phyloP scores from a whole-genome alignment of 2,797 vertebrate species.

The Hafferia zeledoni region DNA sequence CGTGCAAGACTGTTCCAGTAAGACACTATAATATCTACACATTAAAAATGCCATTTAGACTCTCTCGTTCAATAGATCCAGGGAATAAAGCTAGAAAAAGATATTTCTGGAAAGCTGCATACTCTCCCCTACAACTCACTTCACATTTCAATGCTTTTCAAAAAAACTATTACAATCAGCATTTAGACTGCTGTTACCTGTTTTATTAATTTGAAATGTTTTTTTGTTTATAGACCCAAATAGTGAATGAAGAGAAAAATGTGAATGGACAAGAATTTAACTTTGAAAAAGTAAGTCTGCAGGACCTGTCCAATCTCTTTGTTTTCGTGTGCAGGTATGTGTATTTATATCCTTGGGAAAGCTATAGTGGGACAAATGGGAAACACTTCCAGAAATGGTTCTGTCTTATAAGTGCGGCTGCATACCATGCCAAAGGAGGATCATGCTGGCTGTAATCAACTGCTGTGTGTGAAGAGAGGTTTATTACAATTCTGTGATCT shows the following conservation, averaged over 20 bases:
- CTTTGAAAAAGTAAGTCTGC: conserved; percentile 88
- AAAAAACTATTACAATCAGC: neutral
- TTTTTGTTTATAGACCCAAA: conserved; percentile 55
- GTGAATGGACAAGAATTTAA: conserved; percentile 73
- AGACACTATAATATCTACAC: neutral
- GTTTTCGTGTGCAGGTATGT: neutral
- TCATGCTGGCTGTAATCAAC: neutral
- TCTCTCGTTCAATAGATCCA: neutral
- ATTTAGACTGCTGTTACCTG: neutral
- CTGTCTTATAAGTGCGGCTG: neutral
- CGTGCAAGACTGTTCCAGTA: neutral
- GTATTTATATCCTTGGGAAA: neutral
- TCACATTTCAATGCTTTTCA: neutral
- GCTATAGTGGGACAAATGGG: rapidly evolving
- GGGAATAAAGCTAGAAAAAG: neutral
- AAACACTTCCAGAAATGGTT: neutral
- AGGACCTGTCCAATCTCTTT: neutral
- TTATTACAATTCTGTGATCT: neutral
- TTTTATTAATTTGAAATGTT: neutral
- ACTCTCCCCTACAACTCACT: neutral
- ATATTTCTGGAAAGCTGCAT: neutral
- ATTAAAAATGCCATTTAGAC: neutral
- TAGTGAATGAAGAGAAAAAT: conserved; percentile 54
- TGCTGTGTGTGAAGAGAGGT: neutral
- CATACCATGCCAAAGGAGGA: neutral